Base-by-base conservation (phyloP, 2,113 vertebrate genomes). In the Dasyurus viverrinus region DNA sequence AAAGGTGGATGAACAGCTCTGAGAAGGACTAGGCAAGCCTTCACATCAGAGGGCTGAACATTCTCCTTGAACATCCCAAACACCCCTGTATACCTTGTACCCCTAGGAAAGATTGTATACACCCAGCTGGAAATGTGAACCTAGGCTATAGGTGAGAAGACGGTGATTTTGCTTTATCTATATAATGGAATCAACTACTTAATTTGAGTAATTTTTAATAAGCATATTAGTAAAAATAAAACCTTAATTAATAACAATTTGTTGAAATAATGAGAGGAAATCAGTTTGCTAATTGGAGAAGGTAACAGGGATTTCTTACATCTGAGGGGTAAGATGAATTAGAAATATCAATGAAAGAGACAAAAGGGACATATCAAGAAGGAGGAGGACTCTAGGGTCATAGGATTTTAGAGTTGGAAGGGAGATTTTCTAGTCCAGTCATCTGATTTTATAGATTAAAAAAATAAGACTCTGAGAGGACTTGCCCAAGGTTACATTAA, bases 281-380 rank as follows among this genome's bases (percentile, higher is more conserved):
- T 84, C 68, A 84, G 19, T 19, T 84, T 36, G 7, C 68, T 76
- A n/a, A 84, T n/a, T 22, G 68, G n/a, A 42, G 68, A 84, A n/a
- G 8, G 7, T 6, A 42, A 84, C 16, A 42, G n/a, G 19, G 68
- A 84, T 19, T 23, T 36, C n/a, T 26, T 47, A 90, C 1, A 52
- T 2, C 3, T 50, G 30, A 60, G 92, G 93, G 36, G 93, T 0
- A 30, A 1, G 50, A 89, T 91, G 22, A 5, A 90, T 90, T 76
- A 95, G 55, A 94, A 26, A 27, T 89, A 89, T 54, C 11, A 91
- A n/a, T 14, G 89, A 89, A 93, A 76, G 14, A 92, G 92, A 60
- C 48, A 54, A 92, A 93, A 76, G 68, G n/a, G 68, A 84, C n/a
- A 84, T 19, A 42, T 42, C 0, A 23, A 42, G 68, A 84, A 84